Evolutionary conservation across 2,113 vertebrate genomes (phyloP).

Genomic region (Phalacrocorax aristotelis): DNA sequence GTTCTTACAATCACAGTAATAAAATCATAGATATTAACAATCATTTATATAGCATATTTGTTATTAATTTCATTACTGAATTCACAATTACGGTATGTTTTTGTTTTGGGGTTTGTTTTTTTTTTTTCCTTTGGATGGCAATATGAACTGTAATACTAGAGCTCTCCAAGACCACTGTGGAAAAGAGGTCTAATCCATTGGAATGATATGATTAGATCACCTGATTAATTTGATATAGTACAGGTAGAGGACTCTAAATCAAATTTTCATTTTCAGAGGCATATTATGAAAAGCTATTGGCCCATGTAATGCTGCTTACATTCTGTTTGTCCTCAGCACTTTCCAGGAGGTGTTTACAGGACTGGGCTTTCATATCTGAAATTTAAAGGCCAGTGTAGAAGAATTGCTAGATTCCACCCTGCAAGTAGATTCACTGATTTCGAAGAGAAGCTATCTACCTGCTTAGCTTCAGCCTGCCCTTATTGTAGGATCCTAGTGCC

Average conservation of each 20-base stretch:
- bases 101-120: no score
- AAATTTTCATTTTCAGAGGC: conserved; percentile 30
- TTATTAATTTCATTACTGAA: background rate
- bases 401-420: background rate
- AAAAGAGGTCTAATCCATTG: background rate
- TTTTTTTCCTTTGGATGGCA: background rate
- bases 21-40: background rate
- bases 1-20: background rate
- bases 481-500: background rate
- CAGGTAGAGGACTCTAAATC: conserved; percentile 20
- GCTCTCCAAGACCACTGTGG: background rate
- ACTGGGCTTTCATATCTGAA: background rate
- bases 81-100: background rate
- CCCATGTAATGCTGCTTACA: background rate
- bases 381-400: background rate
- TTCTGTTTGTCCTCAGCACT: conserved; percentile 31
- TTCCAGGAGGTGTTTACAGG: background rate
- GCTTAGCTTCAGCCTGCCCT: background rate
- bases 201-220: conserved; percentile 8
- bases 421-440: background rate
- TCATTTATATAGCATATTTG: background rate
- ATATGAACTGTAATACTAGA: background rate
- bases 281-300: conserved; percentile 4
- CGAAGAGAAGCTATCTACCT: background rate
- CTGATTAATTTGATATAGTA: conserved; percentile 25